Evolutionary conservation across 2,888 invertebrate genomes (phyloP).

Genomic region (Biston betularia): DNA sequence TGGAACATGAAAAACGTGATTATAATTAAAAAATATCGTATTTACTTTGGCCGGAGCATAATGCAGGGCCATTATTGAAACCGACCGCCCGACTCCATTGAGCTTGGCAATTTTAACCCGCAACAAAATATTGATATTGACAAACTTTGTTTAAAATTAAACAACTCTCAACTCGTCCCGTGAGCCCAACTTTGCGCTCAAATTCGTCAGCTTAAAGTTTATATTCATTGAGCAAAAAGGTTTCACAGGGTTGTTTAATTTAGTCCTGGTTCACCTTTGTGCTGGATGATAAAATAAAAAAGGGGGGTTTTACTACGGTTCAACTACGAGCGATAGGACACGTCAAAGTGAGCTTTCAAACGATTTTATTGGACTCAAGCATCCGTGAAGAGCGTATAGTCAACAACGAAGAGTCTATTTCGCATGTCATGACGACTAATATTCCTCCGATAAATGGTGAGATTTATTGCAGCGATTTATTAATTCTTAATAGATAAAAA

Average conservation of each 20-base stretch:
- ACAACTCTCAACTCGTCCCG: conserved; percentile 32
- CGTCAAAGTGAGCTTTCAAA: conserved; percentile 54
- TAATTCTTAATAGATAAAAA: no score
- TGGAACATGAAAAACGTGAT: conserved; percentile 17
- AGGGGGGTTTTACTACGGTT: conserved; percentile 56
- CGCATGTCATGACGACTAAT: no score
- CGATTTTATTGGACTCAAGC: conserved; percentile 46
- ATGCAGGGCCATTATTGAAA: conserved; percentile 56
- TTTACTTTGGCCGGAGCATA: conserved; percentile 34
- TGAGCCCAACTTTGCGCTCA: conserved; percentile 50
- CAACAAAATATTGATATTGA: conserved; percentile 66
- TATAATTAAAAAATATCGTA: conserved; percentile 28
- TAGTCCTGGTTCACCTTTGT: conserved; percentile 67
- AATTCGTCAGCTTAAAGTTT: conserved; percentile 51
- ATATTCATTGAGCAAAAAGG: conserved; percentile 45
- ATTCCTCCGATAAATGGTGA: not conserved
- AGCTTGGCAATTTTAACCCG: conserved; percentile 58
- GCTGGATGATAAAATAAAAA: conserved; percentile 63
- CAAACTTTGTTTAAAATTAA: conserved; percentile 54
- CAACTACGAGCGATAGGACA: conserved; percentile 53
- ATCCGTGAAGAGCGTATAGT: conserved; percentile 9
- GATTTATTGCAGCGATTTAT: not conserved
- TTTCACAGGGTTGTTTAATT: conserved; percentile 66
- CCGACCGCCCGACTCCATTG: conserved; percentile 52
- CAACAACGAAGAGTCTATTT: conserved; percentile 6